phyloP scores from a whole-genome alignment of 2,113 vertebrate genomes.

The Brienomyrus longianalis region DNA sequence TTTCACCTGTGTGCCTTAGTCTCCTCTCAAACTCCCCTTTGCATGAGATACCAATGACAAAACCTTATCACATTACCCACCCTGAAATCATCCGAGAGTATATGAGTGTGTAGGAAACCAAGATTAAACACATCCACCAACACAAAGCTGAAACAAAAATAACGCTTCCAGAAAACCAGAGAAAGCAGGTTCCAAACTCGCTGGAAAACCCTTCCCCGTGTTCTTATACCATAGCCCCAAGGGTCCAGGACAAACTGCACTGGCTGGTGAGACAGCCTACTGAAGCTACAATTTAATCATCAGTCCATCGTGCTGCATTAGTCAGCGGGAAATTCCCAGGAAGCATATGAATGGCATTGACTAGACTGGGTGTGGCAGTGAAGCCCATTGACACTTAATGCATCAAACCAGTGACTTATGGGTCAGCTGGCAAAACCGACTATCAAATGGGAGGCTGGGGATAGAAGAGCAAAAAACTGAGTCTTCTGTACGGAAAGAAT shows the following conservation, averaged over 20 bases:
- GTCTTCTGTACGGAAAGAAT: background rate
- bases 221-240: slow-evolving; percentile 45
- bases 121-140: background rate
- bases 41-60: background rate
- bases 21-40: background rate
- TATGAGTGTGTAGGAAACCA: too few species aligned
- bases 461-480: background rate
- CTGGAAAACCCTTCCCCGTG: slow-evolving; percentile 51
- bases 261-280: slow-evolving; percentile 54
- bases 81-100: background rate
- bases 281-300: slow-evolving; percentile 29
- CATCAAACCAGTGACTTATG: slow-evolving; percentile 45
- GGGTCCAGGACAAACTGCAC: slow-evolving; percentile 53
- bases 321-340: slow-evolving; percentile 48
- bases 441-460: background rate
- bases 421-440: slow-evolving; percentile 34
- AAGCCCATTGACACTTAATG: slow-evolving; percentile 37
- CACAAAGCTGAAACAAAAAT: background rate
- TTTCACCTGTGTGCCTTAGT: background rate
- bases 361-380: slow-evolving; percentile 31
- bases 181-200: slow-evolving; percentile 15
- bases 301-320: slow-evolving; percentile 32
- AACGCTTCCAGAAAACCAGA: background rate
- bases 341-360: slow-evolving; percentile 39
- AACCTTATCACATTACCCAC: background rate